Evolutionary conservation across 2,797 vertebrate genomes (phyloP), one percentile per base, ranked within the genome.

Genomic region (Cetoscarus ocellatus): DNA sequence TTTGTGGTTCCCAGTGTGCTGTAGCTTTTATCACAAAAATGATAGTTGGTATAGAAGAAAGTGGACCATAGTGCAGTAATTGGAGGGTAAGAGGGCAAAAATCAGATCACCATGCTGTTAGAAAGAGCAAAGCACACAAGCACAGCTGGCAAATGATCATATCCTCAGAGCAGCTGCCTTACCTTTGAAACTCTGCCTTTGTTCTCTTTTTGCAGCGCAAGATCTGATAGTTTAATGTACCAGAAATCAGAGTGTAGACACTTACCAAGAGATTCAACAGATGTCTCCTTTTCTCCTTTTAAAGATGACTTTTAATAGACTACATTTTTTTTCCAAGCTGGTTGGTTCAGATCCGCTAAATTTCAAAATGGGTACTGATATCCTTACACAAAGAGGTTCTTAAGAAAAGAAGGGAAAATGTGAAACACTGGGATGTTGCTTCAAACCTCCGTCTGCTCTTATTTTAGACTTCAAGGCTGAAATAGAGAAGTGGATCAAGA

Each of bases 141-240:
- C 0, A 56, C 66, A 67, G 61, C 53, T 65, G 65, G 70, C 49
- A 67, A 62, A 69, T 34, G 60, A 70, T 18, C 58, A 73, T 78
- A 17, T 82, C 62, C 73, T 64, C 60, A 75, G 50, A 59, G 44
- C 63, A 62, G 54, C 59, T 45, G 48, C 18, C 75, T 76, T 82
- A 83, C 83, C 79, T 82, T 81, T 86, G 72, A 77, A 64, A 6
- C 4, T 17, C 52, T 53, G 40, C 48, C 36, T 61, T 59, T 77
- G 68, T 73, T 56, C 52, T 56, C 53, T 67, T 47, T 61, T 40
- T 51, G 12, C 48, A 45, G 56, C 48, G 8, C 34, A 62, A 49
- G n/a, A 59, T 66, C 44, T 49, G 38, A 76, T 8, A 71, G 39
- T 66, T 64, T 52, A 13, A 66, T 65, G 34, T 49, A 50, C 18